A percentile compares a stretch with the other conserved stretches of the same genome.
phyloP scores from a whole-genome alignment of 1,140 invertebrate species.

The Pinna nobilis region DNA sequence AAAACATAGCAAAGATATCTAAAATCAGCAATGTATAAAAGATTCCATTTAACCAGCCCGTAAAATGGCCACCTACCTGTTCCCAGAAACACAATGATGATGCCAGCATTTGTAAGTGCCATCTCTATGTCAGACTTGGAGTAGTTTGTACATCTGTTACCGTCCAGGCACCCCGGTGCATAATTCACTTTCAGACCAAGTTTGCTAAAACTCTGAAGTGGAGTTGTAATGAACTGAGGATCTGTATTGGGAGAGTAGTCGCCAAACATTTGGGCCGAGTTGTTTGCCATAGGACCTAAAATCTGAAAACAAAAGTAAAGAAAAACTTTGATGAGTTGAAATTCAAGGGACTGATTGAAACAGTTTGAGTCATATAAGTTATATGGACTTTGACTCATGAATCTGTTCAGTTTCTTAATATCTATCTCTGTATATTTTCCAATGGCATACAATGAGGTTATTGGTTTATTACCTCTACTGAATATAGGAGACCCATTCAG shows the following conservation, averaged over 20 bases:
- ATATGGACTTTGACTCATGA: too few species aligned
- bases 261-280: constrained; percentile 54
- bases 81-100: constrained; percentile 65
- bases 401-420: too few species aligned
- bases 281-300: constrained; percentile 67
- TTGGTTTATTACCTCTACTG: too few species aligned
- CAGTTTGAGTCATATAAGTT: too few species aligned
- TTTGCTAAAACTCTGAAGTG: constrained; percentile 41
- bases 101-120: constrained; percentile 45
- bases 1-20: neutral
- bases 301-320: constrained; percentile 37
- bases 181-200: constrained; percentile 39
- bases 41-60: neutral
- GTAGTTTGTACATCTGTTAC: constrained; percentile 54
- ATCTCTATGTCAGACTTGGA: constrained; percentile 31
- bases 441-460: too few species aligned
- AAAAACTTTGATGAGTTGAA: neutral
- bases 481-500: too few species aligned
- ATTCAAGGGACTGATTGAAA: neutral
- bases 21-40: neutral
- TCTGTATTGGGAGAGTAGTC: constrained; percentile 52
- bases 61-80: constrained; percentile 52
- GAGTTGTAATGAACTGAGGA: constrained; percentile 45
- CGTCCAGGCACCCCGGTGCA: constrained; percentile 54
- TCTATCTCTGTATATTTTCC: too few species aligned